Conservation (phyloP, 2,797 vertebrate species). For the Chelon auratus region DNA sequence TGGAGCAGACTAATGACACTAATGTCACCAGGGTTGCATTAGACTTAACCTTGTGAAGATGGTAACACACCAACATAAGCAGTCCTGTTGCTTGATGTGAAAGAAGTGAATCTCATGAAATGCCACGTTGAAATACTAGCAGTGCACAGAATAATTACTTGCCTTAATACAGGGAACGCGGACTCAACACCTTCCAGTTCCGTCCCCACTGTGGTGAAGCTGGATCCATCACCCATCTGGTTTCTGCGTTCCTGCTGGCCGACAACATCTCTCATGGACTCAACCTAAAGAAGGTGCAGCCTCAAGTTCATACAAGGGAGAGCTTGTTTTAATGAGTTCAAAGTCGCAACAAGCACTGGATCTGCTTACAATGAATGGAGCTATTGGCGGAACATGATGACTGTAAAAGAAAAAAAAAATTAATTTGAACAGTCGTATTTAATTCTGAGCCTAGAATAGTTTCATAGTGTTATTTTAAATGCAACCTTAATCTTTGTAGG, state of each 20-base stretch:
- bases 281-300: slow-evolving; percentile 94
- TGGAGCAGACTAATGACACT: too few species aligned
- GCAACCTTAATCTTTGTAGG: too few species aligned
- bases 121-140: not conserved
- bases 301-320: not conserved
- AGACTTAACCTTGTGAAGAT: too few species aligned
- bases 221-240: slow-evolving; percentile 96
- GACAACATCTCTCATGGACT: slow-evolving; percentile 98
- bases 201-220: slow-evolving; percentile 98
- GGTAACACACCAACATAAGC: not conserved
- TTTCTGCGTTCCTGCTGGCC: slow-evolving; percentile 94
- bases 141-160: not conserved
- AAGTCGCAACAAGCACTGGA: too few species aligned
- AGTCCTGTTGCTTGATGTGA: not conserved
- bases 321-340: too few species aligned
- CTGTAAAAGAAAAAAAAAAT: not conserved
- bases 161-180: slow-evolving; percentile 86
- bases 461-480: too few species aligned
- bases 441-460: too few species aligned
- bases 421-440: not conserved
- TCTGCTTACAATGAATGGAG: not conserved
- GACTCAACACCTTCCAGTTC: slow-evolving; percentile 95
- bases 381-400: not conserved
- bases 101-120: not conserved
- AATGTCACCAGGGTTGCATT: too few species aligned